Evolutionary conservation across 2,797 vertebrate genomes (phyloP), one percentile per base, ranked within the genome.

Genomic region (Eulemur albifrons): DNA sequence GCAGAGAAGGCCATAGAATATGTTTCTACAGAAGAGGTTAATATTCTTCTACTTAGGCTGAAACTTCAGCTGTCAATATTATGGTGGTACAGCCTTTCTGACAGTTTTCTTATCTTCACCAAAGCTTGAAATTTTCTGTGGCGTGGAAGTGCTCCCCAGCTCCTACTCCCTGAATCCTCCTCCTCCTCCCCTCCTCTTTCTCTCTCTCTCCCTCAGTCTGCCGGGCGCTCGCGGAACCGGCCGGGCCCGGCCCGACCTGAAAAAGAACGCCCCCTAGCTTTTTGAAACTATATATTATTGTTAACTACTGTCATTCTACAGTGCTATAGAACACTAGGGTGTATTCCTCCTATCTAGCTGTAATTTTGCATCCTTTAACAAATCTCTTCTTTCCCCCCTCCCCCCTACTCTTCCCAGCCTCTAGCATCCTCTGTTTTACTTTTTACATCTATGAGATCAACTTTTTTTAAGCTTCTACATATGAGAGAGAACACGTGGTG

Each of bases 121-220:
- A 35, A 35, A 35, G 35, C 35, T 35, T 35, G 35, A 35, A 35
- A 35, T 35, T 35, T 35, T 35, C 98, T 98, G 98, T 98, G 96
- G 98, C 94, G 98, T 96, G 90, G 98, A 93, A 96, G 96, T 97
- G 96, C 95, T 98, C 97, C 97, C 98, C 97, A 98, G 98, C 97
- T 97, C 98, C 97, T 97, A 97, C 38, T 97, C 97, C 97, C 97
- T 97, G 98, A 97, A 69, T 98, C 96, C 97, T 94, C 97, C 96
- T 97, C 96, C 96, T 97, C 89, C 85, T 40, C 88, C 70, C 93
- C 85, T 83, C 61, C 89, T 75, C 67, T 81, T 35, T 85, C 65
- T 95, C 73, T 89, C 97, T 94, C 73, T 89, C 96, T 83, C 98
- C 91, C 95, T 96, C 94, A 83, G 96, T 89, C 97, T 54, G 97